These are phyloP conservation scores for Isotomurus palustris DNA, from an alignment of 2,888 invertebrate genomes.

Conservation along the genomic window DNA sequence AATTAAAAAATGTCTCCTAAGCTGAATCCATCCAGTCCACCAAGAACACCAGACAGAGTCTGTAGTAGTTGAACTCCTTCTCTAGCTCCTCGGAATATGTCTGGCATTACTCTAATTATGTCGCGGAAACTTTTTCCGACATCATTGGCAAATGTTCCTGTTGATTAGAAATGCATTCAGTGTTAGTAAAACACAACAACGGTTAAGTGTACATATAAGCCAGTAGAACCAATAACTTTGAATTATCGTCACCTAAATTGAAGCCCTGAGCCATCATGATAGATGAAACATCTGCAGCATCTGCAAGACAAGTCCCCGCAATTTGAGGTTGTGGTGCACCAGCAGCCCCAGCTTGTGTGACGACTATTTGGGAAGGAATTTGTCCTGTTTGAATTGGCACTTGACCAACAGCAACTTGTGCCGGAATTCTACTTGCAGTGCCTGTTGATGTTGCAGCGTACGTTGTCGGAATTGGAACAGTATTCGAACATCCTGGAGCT, in stretches of 20 bases:
- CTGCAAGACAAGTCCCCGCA: background rate
- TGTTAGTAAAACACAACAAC: too few relatives aligned
- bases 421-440: too few relatives aligned
- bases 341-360: background rate
- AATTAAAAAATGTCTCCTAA: conserved; percentile 7
- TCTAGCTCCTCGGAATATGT: conserved; percentile 44
- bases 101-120: conserved; percentile 42
- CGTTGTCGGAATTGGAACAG: too few relatives aligned
- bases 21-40: conserved; percentile 29
- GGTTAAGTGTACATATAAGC: too few relatives aligned
- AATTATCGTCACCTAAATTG: too few relatives aligned
- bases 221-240: too few relatives aligned
- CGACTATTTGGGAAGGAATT: background rate
- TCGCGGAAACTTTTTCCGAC: conserved; percentile 31
- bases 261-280: conserved; percentile 3
- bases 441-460: too few relatives aligned
- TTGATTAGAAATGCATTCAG: too few relatives aligned
- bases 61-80: conserved; percentile 39
- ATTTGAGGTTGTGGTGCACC: background rate
- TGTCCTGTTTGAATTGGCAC: background rate
- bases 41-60: conserved; percentile 27
- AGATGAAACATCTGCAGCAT: background rate
- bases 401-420: too few relatives aligned
- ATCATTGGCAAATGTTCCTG: background rate
- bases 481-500: too few relatives aligned